phyloP scores from a whole-genome alignment of 2,888 invertebrate species.

The Lithophane ornitopus region DNA sequence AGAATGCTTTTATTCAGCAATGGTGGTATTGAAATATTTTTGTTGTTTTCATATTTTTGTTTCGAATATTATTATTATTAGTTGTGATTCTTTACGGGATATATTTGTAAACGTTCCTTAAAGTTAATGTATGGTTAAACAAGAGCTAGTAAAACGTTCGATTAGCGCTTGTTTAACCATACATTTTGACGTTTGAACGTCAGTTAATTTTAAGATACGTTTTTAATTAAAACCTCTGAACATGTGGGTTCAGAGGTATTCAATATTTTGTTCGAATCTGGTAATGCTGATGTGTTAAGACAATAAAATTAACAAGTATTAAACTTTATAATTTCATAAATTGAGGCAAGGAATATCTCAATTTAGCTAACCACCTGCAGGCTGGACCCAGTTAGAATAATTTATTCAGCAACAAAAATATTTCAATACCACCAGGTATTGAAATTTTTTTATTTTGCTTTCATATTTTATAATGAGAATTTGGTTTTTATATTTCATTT shows the following conservation, averaged over 20 bases:
- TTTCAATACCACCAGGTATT: too few species aligned
- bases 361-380: conserved; percentile 82
- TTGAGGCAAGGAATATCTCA: conserved; percentile 84
- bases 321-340: background rate
- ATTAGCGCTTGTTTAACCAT: too few species aligned
- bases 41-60: background rate
- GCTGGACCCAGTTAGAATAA: conserved; percentile 60
- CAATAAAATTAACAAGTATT: background rate
- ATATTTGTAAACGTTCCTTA: too few species aligned
- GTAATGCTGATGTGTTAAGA: background rate
- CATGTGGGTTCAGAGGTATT: background rate
- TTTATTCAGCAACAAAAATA: conserved; percentile 37
- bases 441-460: background rate
- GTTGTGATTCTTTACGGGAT: too few species aligned
- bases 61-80: background rate
- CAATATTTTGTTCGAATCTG: background rate
- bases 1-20: conserved; percentile 58
- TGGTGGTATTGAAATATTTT: conserved; percentile 13
- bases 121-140: too few species aligned
- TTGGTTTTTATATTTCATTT: background rate
- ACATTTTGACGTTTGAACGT: too few species aligned
- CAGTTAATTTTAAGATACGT: too few species aligned
- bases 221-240: too few species aligned
- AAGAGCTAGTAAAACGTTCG: too few species aligned
- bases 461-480: background rate